These are phyloP conservation scores for Scartelaos histophorus DNA, from an alignment of 2,113 vertebrate species.

Conservation along the genomic window DNA sequence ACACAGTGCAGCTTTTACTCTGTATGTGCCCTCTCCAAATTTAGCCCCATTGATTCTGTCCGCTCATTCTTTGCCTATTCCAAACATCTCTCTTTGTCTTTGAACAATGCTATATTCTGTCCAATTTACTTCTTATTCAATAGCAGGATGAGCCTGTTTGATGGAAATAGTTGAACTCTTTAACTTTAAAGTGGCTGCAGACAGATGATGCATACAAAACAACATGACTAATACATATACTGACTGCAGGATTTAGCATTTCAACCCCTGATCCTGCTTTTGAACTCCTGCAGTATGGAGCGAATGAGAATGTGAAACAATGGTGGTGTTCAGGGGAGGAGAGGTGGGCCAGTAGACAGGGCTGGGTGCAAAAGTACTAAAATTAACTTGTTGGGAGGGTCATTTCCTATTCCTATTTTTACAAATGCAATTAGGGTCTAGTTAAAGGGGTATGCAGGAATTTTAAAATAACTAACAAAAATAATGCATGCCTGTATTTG, in stretches of 20 bases:
- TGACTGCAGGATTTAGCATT: constrained; percentile 61
- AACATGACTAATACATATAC: constrained; percentile 25
- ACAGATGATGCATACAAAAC: constrained; percentile 43
- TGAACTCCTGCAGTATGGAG: constrained; percentile 34
- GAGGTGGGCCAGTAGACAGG: constrained; percentile 20
- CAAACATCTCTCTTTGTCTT: background rate
- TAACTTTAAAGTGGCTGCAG: constrained; percentile 32
- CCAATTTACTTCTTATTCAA: background rate
- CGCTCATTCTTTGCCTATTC: constrained; percentile 13
- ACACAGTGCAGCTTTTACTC: constrained; percentile 16
- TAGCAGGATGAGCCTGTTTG: constrained; percentile 25
- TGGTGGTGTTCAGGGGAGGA: constrained; percentile 17
- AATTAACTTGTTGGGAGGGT: constrained; percentile 7
- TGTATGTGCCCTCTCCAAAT: constrained; percentile 18
- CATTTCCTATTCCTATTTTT: constrained; percentile 10
- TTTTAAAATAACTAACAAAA: background rate
- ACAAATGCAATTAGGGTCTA: background rate
- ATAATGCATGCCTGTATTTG: background rate
- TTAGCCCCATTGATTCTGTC: constrained; percentile 15
- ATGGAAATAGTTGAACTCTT: constrained; percentile 34
- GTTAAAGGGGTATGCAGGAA: background rate
- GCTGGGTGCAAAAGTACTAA: background rate
- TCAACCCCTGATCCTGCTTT: constrained; percentile 48
- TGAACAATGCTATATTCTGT: constrained; percentile 19
- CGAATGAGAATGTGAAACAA: constrained; percentile 39